Conservation (phyloP, 2,113 vertebrate genomes). For the Pangasianodon hypophthalmus region DNA sequence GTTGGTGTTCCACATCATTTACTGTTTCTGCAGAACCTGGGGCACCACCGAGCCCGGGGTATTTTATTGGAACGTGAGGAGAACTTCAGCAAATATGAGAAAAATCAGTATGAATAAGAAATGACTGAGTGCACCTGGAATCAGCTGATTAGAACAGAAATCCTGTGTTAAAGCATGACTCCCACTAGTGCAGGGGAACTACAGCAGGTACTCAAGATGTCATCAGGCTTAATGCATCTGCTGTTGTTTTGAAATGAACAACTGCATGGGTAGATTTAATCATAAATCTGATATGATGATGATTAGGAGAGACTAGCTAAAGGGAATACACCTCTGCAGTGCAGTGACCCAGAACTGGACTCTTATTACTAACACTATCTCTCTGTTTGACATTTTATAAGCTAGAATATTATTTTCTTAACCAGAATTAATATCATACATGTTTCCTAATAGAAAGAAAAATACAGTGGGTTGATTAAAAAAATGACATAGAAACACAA, state of each 20-base stretch:
- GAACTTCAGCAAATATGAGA: background rate
- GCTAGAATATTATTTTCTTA: background rate
- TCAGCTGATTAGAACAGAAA: background rate
- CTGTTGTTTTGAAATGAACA: background rate
- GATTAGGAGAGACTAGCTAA: background rate
- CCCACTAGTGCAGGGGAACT: background rate
- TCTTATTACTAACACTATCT: background rate
- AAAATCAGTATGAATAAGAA: background rate
- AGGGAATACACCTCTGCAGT: conserved; percentile 31
- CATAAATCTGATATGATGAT: background rate
- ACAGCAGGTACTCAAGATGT: background rate
- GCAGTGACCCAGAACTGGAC: conserved; percentile 21
- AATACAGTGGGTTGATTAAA: background rate
- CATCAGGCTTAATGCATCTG: background rate
- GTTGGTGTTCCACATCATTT: background rate
- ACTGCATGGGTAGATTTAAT: background rate
- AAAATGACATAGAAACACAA: background rate
- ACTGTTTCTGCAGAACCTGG: background rate
- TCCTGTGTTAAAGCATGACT: background rate
- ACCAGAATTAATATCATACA: background rate
- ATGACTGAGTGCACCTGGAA: background rate
- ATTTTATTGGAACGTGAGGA: background rate
- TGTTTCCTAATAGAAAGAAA: background rate
- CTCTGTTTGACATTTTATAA: background rate
- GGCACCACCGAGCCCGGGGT: background rate